Base-by-base conservation (phyloP, 2,113 vertebrate species). In the Calidris pygmaea region DNA sequence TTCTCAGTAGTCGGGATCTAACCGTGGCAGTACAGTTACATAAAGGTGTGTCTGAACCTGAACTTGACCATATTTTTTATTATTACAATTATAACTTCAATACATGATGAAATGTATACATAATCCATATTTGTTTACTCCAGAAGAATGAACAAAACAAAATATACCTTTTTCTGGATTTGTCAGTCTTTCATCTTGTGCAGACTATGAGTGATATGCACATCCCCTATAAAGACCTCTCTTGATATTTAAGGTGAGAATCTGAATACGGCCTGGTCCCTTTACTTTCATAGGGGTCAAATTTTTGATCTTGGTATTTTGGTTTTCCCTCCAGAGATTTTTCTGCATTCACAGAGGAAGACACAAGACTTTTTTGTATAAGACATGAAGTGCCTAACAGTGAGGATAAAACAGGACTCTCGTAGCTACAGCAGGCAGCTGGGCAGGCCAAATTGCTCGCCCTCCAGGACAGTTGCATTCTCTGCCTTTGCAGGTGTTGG, bases 401-500 rank as follows among this genome's bases (percentile, higher is more conserved):
- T 4, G 16, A 74, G 18, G 29, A 39, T 75, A 35, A 89, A 89
- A 45, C 5, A 56, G 10, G 34, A 60, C 19, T 63, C 13, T 52
- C 2, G 47, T 26, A 85, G 6, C 60, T 66, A 27, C 43, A 32
- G 22, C 52, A 72, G 68, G 30, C 35, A 65, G 26, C 47, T 73
- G 15, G 45, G 34, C 39, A 68, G 48, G 37, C 48, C 58, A 91
- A 87, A 53, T 41, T 62, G 30, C 59, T 50, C 13, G 0, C 62
- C 37, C 65, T 62, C 50, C 59, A 80, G 37, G 67, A 76, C 34
- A 83, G 63, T 62, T 73, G 37, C 5, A 27, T 87, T 79, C 66
- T 66, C 53, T 79, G 37, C 16, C 63, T 89, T 91, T 93, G 87
- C 91, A 96, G 94, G 93, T 95, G 82, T n/a, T 85, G 32, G 16